phyloP scores from a whole-genome alignment of 1,140 invertebrate genomes.

The Drosophila repleta region DNA sequence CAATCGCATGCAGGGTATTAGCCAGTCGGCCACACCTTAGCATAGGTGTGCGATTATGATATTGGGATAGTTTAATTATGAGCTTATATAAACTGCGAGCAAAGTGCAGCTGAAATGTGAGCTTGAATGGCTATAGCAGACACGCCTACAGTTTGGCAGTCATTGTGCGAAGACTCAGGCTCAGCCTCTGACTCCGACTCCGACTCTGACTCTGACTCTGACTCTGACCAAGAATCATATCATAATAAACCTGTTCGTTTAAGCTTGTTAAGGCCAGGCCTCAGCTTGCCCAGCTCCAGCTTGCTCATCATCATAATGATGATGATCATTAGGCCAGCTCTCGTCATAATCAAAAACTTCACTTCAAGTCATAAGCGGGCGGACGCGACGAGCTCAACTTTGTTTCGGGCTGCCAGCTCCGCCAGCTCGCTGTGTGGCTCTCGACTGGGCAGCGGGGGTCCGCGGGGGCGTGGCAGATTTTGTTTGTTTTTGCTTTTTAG shows the following conservation, averaged over 20 bases:
- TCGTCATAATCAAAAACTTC: conserved; percentile 55
- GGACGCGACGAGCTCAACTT: conserved; percentile 64
- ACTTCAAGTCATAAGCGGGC: conserved; percentile 70
- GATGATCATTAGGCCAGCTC: conserved; percentile 25
- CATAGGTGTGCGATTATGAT: not conserved
- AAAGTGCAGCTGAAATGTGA: not conserved
- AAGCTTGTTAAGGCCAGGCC: conserved; percentile 72
- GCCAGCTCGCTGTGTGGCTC: conserved; percentile 47
- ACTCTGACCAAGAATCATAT: conserved; percentile 34
- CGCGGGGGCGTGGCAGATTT: conserved; percentile 7
- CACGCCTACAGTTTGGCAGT: conserved; percentile 35
- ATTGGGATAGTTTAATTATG: not conserved
- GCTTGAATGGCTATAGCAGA: conserved; percentile 19
- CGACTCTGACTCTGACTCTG: too few relatives aligned
- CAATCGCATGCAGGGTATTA: not conserved
- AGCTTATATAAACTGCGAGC: not conserved
- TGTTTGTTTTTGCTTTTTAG: conserved; percentile 8
- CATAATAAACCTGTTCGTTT: conserved; percentile 80
- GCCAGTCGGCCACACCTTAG: not conserved
- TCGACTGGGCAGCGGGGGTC: conserved; percentile 14
- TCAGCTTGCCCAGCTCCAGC: conserved; percentile 36
- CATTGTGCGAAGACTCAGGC: conserved; percentile 25
- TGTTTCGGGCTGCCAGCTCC: conserved; percentile 40
- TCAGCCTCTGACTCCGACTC: not conserved
- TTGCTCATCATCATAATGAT: conserved; percentile 26